These are phyloP conservation scores for Morelia viridis DNA, from an alignment of 2,797 vertebrate species.

Conservation along the genomic window DNA sequence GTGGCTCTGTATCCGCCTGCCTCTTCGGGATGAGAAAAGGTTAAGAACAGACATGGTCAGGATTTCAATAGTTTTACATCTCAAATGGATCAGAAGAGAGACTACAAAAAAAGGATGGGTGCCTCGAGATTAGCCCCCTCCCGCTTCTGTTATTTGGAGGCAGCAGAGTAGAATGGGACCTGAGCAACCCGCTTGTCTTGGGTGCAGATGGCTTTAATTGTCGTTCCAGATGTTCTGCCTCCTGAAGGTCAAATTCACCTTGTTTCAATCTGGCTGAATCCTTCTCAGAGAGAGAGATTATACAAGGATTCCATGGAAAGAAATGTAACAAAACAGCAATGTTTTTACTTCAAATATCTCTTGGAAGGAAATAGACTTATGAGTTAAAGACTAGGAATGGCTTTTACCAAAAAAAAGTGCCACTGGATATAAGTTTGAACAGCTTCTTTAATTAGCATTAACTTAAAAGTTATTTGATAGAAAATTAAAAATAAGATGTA, in stretches of 20 bases:
- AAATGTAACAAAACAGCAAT: constrained; percentile 66
- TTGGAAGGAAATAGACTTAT: constrained; percentile 60
- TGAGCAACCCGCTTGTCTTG: constrained; percentile 70
- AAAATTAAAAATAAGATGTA: neutral
- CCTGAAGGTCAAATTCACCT: constrained; percentile 76
- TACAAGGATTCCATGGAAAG: constrained; percentile 68
- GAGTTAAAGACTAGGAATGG: constrained; percentile 31
- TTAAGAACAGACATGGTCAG: constrained; percentile 52
- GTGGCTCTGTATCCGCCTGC: neutral
- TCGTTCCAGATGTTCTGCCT: constrained; percentile 74
- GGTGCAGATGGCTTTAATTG: constrained; percentile 75
- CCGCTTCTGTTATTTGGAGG: constrained; percentile 54
- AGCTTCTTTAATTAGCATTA: constrained; percentile 24
- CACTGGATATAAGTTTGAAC: constrained; percentile 40
- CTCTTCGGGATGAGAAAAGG: constrained; percentile 49
- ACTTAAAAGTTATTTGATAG: constrained; percentile 30
- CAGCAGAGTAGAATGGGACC: constrained; percentile 68
- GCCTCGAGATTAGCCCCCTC: constrained; percentile 69
- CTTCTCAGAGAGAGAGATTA: constrained; percentile 56
- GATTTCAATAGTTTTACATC: constrained; percentile 59
- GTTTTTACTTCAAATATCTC: constrained; percentile 64
- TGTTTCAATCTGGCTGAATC: constrained; percentile 70
- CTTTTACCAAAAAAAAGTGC: constrained; percentile 41
- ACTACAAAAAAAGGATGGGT: constrained; percentile 71
- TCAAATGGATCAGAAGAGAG: constrained; percentile 61